Evolutionary conservation across 2,113 vertebrate genomes (phyloP).

Genomic region (Telmatochromis sp.): DNA sequence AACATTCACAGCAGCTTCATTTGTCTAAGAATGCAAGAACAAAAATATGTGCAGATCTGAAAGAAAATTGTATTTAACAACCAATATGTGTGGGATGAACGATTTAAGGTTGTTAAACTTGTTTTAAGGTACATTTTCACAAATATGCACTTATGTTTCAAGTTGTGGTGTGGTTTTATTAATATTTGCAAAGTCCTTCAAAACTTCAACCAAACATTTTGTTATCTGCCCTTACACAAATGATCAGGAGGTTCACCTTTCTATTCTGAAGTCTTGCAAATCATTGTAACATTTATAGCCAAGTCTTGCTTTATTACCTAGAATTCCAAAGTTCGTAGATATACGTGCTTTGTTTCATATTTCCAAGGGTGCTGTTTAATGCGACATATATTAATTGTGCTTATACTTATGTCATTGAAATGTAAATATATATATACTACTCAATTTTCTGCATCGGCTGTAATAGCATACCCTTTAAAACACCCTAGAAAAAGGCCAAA

Average conservation of each 20-base stretch:
- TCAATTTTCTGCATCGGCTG: slow-evolving; percentile 15
- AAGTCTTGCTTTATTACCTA: background rate
- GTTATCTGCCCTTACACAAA: background rate
- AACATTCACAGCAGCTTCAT: background rate
- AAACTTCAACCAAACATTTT: background rate
- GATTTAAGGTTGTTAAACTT: background rate
- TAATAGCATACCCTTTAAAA: slow-evolving; percentile 50
- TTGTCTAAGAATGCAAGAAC: background rate
- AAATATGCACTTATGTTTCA: background rate
- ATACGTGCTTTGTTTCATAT: background rate
- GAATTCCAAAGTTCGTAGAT: background rate
- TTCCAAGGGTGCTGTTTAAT: background rate
- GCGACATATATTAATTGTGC: slow-evolving; percentile 1
- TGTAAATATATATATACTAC: background rate
- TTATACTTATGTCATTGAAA: slow-evolving; percentile 28
- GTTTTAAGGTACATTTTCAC: background rate
- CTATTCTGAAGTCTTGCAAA: background rate
- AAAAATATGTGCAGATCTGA: background rate
- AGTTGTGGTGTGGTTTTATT: background rate
- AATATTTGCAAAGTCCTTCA: background rate
- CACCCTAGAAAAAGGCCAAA: slow-evolving; percentile 53
- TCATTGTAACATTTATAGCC: background rate
- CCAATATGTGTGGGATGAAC: background rate
- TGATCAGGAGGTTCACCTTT: background rate
- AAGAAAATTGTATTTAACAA: background rate